These are phyloP conservation scores for Yoshiicerus persimilis DNA, from an alignment of 1,140 invertebrate genomes.

Conservation along the genomic window DNA sequence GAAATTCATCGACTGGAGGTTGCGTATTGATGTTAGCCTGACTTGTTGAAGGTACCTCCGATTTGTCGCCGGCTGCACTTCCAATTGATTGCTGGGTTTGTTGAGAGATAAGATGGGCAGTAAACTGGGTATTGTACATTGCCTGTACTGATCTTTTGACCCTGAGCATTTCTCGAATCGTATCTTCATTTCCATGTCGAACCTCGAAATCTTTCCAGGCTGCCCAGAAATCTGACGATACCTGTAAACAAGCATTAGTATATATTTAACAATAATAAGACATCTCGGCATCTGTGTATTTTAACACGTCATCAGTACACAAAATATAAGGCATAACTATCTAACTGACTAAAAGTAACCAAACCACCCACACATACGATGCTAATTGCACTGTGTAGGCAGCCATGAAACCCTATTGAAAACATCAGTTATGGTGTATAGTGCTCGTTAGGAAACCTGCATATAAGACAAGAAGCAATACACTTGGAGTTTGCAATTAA, in stretches of 20 bases:
- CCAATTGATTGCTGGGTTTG: conserved; percentile 62
- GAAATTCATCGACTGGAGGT: neutral
- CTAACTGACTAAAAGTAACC: too few relatives aligned
- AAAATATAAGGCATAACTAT: too few relatives aligned
- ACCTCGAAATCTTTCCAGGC: conserved; percentile 99
- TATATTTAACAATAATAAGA: neutral
- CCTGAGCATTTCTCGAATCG: conserved; percentile 97
- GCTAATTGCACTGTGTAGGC: too few relatives aligned
- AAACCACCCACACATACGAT: too few relatives aligned
- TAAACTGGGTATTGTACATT: conserved; percentile 86
- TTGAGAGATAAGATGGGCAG: conserved; percentile 47
- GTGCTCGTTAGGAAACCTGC: too few relatives aligned
- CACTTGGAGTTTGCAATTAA: too few relatives aligned
- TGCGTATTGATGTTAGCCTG: neutral
- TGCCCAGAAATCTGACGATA: conserved; percentile 93
- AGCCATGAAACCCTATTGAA: too few relatives aligned
- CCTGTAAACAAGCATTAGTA: conserved; percentile 61
- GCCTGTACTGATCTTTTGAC: conserved; percentile 97
- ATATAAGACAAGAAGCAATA: too few relatives aligned
- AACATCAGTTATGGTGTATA: too few relatives aligned
- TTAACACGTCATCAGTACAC: too few relatives aligned
- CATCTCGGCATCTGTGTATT: too few relatives aligned
- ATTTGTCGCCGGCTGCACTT: conserved; percentile 59
- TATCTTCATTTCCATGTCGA: conserved; percentile 99
- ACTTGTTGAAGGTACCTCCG: conserved; percentile 51